phyloP scores from a whole-genome alignment of 1,140 invertebrate species.

The Cecropterus lyciades region DNA sequence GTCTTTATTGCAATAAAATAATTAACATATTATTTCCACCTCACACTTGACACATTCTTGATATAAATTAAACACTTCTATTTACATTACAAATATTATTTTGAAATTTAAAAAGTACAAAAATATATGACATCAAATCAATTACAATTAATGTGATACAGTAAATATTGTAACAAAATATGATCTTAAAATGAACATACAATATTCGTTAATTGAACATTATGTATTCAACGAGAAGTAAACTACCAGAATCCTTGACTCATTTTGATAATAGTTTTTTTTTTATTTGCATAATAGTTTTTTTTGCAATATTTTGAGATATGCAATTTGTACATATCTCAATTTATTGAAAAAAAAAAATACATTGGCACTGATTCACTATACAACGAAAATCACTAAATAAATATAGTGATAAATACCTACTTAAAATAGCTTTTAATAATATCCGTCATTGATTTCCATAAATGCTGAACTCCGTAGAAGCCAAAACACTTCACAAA shows the following conservation, averaged over 20 bases:
- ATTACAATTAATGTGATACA: too few relatives aligned
- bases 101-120: too few relatives aligned
- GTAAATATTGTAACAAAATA: too few relatives aligned
- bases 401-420: conserved; percentile 1
- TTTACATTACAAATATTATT: too few relatives aligned
- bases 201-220: too few relatives aligned
- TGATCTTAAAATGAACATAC: too few relatives aligned
- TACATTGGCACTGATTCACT: conserved; percentile 2
- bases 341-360: background rate
- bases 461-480: conserved; percentile 56
- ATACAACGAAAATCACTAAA: conserved; percentile 4
- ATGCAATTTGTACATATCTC: background rate
- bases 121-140: too few relatives aligned
- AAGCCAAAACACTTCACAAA: conserved; percentile 66
- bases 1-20: too few relatives aligned
- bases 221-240: background rate
- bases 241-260: background rate
- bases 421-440: conserved; percentile 26
- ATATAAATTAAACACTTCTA: too few relatives aligned
- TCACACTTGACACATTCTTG: too few relatives aligned
- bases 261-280: background rate
- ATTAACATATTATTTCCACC: too few relatives aligned
- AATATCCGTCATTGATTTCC: conserved; percentile 24
- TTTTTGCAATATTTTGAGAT: conserved; percentile 1
- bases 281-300: too few relatives aligned